phyloP scores from a whole-genome alignment of 1,140 invertebrate species.

The Monochamus saltuarius region DNA sequence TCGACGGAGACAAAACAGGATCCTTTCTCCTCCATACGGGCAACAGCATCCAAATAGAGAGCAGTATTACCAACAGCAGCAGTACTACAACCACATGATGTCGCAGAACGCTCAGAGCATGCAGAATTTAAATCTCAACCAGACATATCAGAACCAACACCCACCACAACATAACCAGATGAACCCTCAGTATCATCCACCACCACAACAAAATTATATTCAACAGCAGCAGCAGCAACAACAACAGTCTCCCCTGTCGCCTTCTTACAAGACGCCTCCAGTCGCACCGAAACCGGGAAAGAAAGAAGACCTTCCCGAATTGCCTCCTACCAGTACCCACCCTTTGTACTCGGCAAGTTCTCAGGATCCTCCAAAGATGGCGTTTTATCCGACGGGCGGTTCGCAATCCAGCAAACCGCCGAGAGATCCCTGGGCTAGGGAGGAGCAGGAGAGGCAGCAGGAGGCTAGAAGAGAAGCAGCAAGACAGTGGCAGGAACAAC shows the following conservation, averaged over 20 bases:
- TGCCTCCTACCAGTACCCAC: slow-evolving; percentile 73
- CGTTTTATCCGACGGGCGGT: slow-evolving; percentile 62
- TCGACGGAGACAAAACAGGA: slow-evolving; percentile 66
- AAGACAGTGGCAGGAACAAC: slow-evolving; percentile 65
- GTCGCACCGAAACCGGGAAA: slow-evolving; percentile 9
- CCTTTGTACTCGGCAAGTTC: slow-evolving; percentile 72
- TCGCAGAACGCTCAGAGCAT: slow-evolving; percentile 46
- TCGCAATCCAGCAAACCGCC: slow-evolving; percentile 44
- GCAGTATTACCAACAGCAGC: slow-evolving; percentile 29
- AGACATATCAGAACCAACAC: slow-evolving; percentile 30
- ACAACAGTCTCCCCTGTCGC: slow-evolving; percentile 45
- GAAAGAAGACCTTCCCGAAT: slow-evolving; percentile 62
- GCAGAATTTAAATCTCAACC: slow-evolving; percentile 46
- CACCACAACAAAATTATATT: slow-evolving; percentile 28
- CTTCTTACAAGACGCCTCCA: slow-evolving; percentile 33
- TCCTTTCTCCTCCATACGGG: slow-evolving; percentile 39
- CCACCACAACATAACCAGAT: slow-evolving; percentile 19
- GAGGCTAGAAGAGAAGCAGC: slow-evolving; percentile 67
- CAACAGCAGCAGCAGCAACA: slow-evolving; percentile 33
- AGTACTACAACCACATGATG: slow-evolving; percentile 40
- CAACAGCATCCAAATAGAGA: slow-evolving; percentile 8
- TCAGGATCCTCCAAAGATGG: slow-evolving; percentile 73
- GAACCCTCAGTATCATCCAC: no score
- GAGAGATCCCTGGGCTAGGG: slow-evolving; percentile 83
- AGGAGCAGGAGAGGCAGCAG: slow-evolving; percentile 81